Percentiles rank a stretch among this genome's conserved stretches.
These are phyloP conservation scores for Ophthalmotilapia sp. DNA, from an alignment of 2,113 vertebrate genomes.

Conservation along the genomic window DNA sequence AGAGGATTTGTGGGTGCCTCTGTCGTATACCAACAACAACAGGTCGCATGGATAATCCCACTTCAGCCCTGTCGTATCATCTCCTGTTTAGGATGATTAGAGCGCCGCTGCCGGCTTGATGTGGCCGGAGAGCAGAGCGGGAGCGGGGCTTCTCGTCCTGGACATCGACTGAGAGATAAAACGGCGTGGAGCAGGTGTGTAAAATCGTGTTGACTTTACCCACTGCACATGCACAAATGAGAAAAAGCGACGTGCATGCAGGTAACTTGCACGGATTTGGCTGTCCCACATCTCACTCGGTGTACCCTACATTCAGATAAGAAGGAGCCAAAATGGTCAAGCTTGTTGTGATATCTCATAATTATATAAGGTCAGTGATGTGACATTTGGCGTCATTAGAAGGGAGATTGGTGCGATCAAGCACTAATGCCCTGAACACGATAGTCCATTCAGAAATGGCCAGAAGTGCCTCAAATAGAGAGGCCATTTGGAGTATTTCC, in stretches of 20 bases:
- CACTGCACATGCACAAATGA: not conserved
- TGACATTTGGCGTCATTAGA: conserved; percentile 24
- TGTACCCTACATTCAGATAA: not conserved
- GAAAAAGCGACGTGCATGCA: not conserved
- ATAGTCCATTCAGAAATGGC: not conserved
- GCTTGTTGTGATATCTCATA: not conserved
- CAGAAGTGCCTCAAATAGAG: not conserved
- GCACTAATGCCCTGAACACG: not conserved
- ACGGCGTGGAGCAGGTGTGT: conserved; percentile 64
- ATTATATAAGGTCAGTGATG: not conserved
- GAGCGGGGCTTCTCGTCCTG: conserved; percentile 34
- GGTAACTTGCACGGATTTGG: not conserved
- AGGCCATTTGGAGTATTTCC: not conserved
- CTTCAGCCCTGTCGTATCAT: not conserved
- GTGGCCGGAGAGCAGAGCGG: conserved; percentile 35
- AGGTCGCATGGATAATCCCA: conserved; percentile 63
- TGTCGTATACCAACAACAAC: conserved; percentile 54
- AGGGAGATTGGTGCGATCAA: not conserved
- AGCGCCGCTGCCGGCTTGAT: conserved; percentile 42
- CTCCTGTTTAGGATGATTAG: conserved; percentile 21
- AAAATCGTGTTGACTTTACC: not conserved
- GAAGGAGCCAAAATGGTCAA: not conserved
- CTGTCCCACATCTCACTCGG: not conserved
- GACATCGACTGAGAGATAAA: conserved; percentile 22
- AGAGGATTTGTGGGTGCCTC: conserved; percentile 51